Evolutionary conservation across 1,140 invertebrate genomes (phyloP), one percentile per base, ranked within the genome.

Genomic region (Drosophila bifasciata): DNA sequence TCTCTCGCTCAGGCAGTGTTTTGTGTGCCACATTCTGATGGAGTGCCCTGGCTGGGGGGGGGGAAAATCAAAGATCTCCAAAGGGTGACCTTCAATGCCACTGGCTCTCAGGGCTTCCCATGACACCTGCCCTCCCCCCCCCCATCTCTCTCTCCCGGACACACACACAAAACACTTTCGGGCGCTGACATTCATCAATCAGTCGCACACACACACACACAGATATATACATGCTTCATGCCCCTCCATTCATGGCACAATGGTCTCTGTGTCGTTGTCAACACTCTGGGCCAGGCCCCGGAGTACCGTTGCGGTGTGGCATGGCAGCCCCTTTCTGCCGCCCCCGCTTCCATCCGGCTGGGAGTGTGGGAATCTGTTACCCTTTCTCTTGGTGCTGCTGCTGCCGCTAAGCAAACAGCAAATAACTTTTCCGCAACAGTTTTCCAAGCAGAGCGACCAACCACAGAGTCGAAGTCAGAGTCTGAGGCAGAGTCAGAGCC

Each of bases 321-420:
- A 19, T 60, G 55, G 49, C 51, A 19, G 23, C 51, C 46, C 23
- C 5, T n/a, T 19, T 8, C 15, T 19, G 25, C 32, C 28, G 28
- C 21, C n/a, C 8, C 16, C 15, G 11, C 39, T 41, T 43, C 32
- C 28, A n/a, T 13, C 56, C 45, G 48, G 46, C 45, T 55, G 45
- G 58, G 70, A 88, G 78, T 88, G 83, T 88, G 83, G 83, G 83
- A 88, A 88, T 88, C 83, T 88, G 83, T 88, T 88, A 88, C 83
- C 83, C 83, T 88, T 88, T 88, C 83, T 88, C 83, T 88, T 69
- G 60, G 41, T 53, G 23, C 53, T 28, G 44, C 45, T 15, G 16
- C 21, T 23, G 55, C 55, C 40, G 28, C 72, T 73, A 86, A 80
- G 57, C 77, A 86, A 86, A 86, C 75, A 88, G 77, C 62, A 88